These are phyloP conservation scores for Leuctra nigra DNA, from an alignment of 2,888 invertebrate species.

Conservation along the genomic window DNA sequence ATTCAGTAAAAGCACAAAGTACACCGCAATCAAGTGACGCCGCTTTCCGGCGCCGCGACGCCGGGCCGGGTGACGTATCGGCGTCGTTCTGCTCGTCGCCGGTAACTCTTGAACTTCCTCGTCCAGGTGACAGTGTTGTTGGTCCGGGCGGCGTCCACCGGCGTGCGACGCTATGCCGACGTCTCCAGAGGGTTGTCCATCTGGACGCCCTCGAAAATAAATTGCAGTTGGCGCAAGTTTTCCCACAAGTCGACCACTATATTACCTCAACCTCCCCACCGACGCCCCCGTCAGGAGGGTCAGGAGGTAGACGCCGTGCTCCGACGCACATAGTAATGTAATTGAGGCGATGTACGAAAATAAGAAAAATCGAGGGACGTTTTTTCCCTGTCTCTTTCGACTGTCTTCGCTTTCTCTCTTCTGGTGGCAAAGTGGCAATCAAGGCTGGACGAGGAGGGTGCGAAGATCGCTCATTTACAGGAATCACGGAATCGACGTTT, in stretches of 20 bases:
- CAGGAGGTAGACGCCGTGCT: slow-evolving; percentile 2
- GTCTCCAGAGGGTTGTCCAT: slow-evolving; percentile 16
- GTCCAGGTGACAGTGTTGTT: slow-evolving; percentile 8
- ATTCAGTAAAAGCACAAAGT: too few relatives aligned
- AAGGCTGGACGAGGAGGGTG: too few relatives aligned
- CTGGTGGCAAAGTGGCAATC: slow-evolving; percentile 5
- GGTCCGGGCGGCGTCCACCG: background rate
- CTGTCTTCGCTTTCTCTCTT: too few relatives aligned
- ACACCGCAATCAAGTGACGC: too few relatives aligned
- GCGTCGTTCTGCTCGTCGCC: background rate
- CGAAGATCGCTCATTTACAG: too few relatives aligned
- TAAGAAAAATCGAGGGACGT: too few relatives aligned
- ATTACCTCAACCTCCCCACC: slow-evolving; percentile 11
- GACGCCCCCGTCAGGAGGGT: background rate
- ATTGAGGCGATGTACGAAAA: slow-evolving; percentile 12
- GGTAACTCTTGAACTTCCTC: background rate
- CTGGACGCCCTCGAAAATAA: slow-evolving; percentile 21
- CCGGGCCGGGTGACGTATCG: background rate
- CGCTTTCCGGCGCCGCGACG: background rate
- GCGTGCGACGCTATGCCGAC: background rate
- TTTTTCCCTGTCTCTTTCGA: too few relatives aligned
- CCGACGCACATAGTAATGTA: slow-evolving; percentile 13
- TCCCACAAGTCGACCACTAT: slow-evolving; percentile 17
- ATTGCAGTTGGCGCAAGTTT: slow-evolving; percentile 23
- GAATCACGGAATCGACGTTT: too few relatives aligned